These are phyloP conservation scores for Nyctalus aviator DNA, from an alignment of 2,797 vertebrate species.

Conservation along the genomic window DNA sequence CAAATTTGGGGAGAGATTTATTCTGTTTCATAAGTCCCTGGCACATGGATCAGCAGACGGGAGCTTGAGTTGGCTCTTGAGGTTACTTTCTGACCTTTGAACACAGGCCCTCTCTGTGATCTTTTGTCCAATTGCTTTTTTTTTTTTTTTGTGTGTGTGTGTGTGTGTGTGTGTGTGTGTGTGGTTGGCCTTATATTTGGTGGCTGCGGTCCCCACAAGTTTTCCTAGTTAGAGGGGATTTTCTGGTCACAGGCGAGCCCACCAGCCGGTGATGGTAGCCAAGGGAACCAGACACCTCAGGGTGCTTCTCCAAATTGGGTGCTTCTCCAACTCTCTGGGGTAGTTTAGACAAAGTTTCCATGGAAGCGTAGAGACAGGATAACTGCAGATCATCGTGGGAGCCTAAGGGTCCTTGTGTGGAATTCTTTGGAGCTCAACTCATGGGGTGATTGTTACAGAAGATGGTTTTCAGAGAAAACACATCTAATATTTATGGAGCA, in stretches of 20 bases:
- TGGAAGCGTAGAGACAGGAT: not conserved
- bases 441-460: not conserved
- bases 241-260: conserved; percentile 29
- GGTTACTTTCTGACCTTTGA: not conserved
- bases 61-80: not conserved
- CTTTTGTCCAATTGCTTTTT: conserved; percentile 49
- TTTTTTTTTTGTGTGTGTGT: not conserved
- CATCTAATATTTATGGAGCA: conserved; percentile 43
- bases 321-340: too few species aligned
- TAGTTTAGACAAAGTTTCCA: conserved; percentile 55
- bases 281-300: conserved; percentile 63
- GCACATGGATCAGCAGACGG: not conserved
- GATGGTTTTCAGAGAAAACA: conserved; percentile 34
- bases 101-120: not conserved
- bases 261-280: not conserved
- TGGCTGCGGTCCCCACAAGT: not conserved
- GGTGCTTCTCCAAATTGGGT: conserved; percentile 32
- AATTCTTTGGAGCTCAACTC: conserved; percentile 51
- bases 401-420: not conserved
- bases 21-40: conserved; percentile 10
- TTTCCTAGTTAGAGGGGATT: conserved; percentile 20
- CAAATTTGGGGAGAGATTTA: conserved; percentile 63
- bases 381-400: not conserved
- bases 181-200: not conserved
- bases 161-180: not conserved